Evolutionary conservation across 2,113 vertebrate genomes (phyloP), one percentile per base, ranked within the genome.

Genomic region (Aythya baeri): DNA sequence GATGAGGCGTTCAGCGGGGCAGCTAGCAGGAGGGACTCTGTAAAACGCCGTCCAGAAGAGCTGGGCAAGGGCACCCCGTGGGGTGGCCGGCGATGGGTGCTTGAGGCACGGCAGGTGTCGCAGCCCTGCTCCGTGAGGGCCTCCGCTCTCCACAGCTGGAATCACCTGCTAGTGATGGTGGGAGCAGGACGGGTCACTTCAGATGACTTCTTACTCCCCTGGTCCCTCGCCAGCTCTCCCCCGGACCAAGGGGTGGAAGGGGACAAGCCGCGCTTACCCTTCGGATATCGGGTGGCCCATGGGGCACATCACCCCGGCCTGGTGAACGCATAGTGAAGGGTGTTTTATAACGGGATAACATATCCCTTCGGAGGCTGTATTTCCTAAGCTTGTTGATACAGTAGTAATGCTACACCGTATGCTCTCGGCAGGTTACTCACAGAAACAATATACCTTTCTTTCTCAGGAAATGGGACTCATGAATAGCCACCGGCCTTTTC

Each of bases 371-470:
- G 72, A 93, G 93, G 66, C 92, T 93, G 79, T 74, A 29, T 89
- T 94, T 92, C 94, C 83, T 74, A 90, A 59, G 72, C 3, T 36
- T 96, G 94, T 70, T 71, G 83, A 95, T 94, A 80, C 41, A 18
- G 81, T 68, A 80, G 97, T 95, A 98, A 98, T 55, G 80, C 32
- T 95, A 98, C 88, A 92, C 84, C 90, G 81, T 91, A 95, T 81
- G 87, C 88, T 94, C 93, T 88, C 91, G 94, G n/a, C 93, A 74
- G 86, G 93, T 95, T 93, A 80, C 75, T 83, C 83, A 32, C 82
- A 86, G 97, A 98, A 97, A 98, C 84, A 66, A 95, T 95, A 98
- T 13, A 92, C 95, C n/a, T 92, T 94, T 95, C 92, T 96, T 97
- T 95, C 92, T 94, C 61, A 89, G 93, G 94, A 97, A 97, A 97